Base-by-base conservation (phyloP, 2,888 invertebrate species). In the Lycaena phlaeas region DNA sequence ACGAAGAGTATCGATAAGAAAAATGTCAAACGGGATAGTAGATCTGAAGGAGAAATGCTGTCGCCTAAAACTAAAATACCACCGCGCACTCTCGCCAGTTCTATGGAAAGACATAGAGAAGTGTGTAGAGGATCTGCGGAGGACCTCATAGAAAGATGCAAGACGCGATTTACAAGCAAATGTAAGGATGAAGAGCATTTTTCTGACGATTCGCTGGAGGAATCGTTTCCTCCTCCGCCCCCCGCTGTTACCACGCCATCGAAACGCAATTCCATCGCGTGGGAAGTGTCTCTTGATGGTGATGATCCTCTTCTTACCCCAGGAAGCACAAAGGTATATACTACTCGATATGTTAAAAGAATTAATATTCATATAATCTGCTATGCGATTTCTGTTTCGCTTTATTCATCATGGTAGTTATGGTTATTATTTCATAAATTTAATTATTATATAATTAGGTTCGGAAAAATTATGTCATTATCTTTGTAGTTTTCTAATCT, bases 201-300 rank as follows among this genome's bases (percentile, higher is more conserved):
- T 70, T 94, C 93, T 14, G 94, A 94, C 68, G 94, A 94, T 72
- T 94, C 94, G 11, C 73, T 93, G 49, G 94, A 94, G 70, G 93
- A 92, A 62, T 85, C 89, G 57, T 85, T 91, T 52, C 91, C 90
- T 27, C 90, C 90, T 30, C 90, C 87, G 48, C 86, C 86, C 52
- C 87, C 87, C 26, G 73, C 81, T 42, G 73, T 68, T 52, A 70
- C 71, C 44, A 87, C 87, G 49, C 87, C 87, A 54, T 89, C 88
- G 63, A 93, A 93, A 79, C 87, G 92, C 57, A 90, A 91, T 64
- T 93, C 93, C 64, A 93, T 94, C 54, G 93, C 94, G 48, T 94
- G 94, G 94, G 93, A 94, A 85, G 93, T 94, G 49, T 90, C 93
- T 48, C 86, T 94, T 56, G 90, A 91, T 64, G 90, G 89, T 65